phyloP scores from a whole-genome alignment of 2,888 invertebrate species.

The Theretra japonica region DNA sequence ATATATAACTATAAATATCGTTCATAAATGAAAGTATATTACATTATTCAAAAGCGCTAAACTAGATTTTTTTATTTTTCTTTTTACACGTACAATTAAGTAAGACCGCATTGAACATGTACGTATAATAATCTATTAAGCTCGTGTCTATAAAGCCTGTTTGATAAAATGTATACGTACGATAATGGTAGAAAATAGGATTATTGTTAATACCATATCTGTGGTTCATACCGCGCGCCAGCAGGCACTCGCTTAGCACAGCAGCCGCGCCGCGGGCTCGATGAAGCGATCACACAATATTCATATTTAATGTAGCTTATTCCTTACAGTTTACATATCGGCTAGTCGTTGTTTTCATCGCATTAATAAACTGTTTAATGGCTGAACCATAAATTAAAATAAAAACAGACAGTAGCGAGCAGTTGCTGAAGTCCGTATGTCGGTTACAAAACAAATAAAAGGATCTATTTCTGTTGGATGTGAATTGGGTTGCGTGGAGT shows the following conservation, averaged over 20 bases:
- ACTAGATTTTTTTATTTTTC: too few relatives aligned
- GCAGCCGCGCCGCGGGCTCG: neutral
- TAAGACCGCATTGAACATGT: too few relatives aligned
- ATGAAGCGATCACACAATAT: neutral
- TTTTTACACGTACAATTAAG: too few relatives aligned
- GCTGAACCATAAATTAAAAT: neutral
- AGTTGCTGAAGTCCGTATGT: neutral
- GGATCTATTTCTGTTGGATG: neutral
- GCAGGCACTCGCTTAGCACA: too few relatives aligned
- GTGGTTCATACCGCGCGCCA: too few relatives aligned
- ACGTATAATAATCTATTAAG: too few relatives aligned
- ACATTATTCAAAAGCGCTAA: too few relatives aligned
- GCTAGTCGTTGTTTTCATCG: constrained; percentile 6
- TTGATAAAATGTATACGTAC: too few relatives aligned
- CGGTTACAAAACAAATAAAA: neutral
- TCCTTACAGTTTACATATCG: neutral
- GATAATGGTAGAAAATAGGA: neutral
- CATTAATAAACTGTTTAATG: constrained; percentile 10
- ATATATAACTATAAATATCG: too few relatives aligned
- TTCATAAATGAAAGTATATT: too few relatives aligned
- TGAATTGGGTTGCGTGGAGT: neutral
- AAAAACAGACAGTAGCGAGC: neutral
- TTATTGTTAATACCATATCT: neutral
- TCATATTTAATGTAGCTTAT: neutral
- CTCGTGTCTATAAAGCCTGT: too few relatives aligned